Percentiles rank a stretch among this genome's conserved stretches.
phyloP scores from a whole-genome alignment of 2,888 invertebrate species.

The Ashinkailepas kermadecensis region DNA sequence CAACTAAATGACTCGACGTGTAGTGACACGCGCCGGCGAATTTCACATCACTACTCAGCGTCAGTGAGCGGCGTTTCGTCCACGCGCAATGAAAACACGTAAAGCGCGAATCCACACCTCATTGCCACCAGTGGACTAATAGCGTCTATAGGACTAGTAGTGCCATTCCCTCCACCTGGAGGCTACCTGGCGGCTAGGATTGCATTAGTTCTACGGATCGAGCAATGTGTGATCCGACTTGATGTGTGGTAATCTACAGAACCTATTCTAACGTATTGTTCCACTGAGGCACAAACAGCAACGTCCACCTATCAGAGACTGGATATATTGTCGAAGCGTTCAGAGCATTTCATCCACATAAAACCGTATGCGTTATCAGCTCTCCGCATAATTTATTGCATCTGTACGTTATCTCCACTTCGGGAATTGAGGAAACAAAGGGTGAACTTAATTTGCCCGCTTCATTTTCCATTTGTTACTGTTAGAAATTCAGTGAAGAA shows the following conservation, averaged over 20 bases:
- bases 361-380: too few species aligned
- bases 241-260: background rate
- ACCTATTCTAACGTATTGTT: constrained; percentile 18
- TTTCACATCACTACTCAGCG: too few species aligned
- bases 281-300: background rate
- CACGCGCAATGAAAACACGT: background rate
- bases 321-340: background rate
- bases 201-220: background rate
- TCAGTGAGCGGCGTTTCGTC: background rate
- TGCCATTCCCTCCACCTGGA: background rate
- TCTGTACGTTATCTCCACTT: background rate
- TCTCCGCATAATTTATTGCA: background rate
- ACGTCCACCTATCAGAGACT: background rate
- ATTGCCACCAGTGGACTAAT: constrained; percentile 10
- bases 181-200: background rate
- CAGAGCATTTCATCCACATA: too few species aligned
- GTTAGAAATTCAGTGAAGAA: constrained; percentile 1
- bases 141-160: constrained; percentile 14
- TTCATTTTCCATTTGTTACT: background rate
- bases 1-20: too few species aligned
- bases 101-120: background rate
- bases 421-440: background rate
- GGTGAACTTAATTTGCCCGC: background rate
- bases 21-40: too few species aligned
- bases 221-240: background rate